Evolutionary conservation across 2,797 vertebrate genomes (phyloP), one percentile per base, ranked within the genome.

Genomic region (Mormyrops attenuatus): DNA sequence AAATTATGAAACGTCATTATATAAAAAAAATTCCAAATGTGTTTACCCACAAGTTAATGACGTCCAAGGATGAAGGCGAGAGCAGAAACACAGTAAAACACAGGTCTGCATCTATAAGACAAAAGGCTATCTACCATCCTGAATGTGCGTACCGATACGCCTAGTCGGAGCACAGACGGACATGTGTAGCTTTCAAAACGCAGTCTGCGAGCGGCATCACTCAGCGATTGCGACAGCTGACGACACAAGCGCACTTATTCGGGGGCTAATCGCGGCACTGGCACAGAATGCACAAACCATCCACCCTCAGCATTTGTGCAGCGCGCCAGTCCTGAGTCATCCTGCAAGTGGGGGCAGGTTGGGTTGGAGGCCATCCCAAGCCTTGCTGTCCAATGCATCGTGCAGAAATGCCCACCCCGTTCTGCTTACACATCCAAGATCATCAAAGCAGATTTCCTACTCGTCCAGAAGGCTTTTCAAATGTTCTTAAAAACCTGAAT

Each of bases 281-380:
- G 93, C 93, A 93, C 91, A 92, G 94, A 93, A 90, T 90, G 92
- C 91, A 92, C 91, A 93, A 93, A 93, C 90, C 93, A 91, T 90
- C 91, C 92, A 90, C 93, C 93, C 93, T 94, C 93, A 93, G 93
- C 92, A 92, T 94, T 93, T 93, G 93, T 95, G 91, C 89, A 91
- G 89, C 89, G 91, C 91, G 92, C 91, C 90, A 92, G 84, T 91
- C 90, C 91, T 57, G 91, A 92, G 91, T 94, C 92, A 93, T 91
- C 88, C 88, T 1, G 91, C 89, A 87, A 85, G 52, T 85, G 34
- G 80, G 63, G 84, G 41, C 15, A 26, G 66, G 55, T 57, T 22
- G 50, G 80, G 69, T 4, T 63, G 60, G 60, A 26, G 84, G 90
- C 69, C 90, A 11, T 30, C 47, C 80, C 47, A 47, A 69, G 13